Evolutionary conservation across 2,113 vertebrate species (phyloP).

Genomic region (Tamias sibiricus): DNA sequence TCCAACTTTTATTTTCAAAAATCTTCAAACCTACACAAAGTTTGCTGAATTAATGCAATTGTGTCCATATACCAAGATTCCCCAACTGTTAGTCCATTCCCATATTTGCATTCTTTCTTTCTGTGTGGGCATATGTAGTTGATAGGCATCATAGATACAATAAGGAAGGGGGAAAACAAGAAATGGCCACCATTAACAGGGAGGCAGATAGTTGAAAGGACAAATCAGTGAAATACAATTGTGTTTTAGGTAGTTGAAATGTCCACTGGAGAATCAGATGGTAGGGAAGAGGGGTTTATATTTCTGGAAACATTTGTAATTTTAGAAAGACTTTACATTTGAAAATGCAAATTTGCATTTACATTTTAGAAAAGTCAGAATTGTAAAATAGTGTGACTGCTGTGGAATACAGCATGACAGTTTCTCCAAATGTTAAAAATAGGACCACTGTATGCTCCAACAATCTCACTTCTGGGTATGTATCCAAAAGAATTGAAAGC

Average conservation of each 20-base stretch:
- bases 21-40: neutral
- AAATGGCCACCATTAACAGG: neutral
- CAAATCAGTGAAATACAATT: too few species aligned
- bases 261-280: neutral
- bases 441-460: neutral
- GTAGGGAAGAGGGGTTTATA: neutral
- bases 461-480: neutral
- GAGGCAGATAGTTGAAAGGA: neutral
- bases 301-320: neutral
- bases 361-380: neutral
- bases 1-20: neutral
- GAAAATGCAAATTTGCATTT: neutral
- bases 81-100: neutral
- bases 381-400: neutral
- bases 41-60: neutral
- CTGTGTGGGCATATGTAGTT: fast-evolving
- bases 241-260: neutral
- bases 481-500: neutral
- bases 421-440: neutral
- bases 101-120: neutral
- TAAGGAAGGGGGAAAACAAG: neutral
- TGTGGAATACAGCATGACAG: neutral
- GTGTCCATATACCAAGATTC: neutral
- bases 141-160: neutral
- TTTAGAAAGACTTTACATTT: neutral